Evolutionary conservation across 2,888 invertebrate species (phyloP).

Genomic region (Nomada flava): DNA sequence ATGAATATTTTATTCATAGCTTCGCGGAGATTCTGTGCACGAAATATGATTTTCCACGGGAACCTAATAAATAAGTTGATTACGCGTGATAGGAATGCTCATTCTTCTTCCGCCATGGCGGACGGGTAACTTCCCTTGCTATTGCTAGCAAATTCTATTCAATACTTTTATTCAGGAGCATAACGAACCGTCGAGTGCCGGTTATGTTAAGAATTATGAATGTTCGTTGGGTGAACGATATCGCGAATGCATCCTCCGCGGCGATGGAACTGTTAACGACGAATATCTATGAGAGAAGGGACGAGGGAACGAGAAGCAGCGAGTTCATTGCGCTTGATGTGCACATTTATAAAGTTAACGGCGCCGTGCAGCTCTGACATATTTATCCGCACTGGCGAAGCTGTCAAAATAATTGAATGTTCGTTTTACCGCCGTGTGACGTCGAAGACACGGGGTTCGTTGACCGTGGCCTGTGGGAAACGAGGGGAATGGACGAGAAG

Average conservation of each 20-base stretch:
- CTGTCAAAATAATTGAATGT: constrained; percentile 32
- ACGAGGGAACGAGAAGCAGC: neutral
- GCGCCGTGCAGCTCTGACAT: neutral
- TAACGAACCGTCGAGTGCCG: neutral
- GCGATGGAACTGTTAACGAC: neutral
- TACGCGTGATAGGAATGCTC: neutral
- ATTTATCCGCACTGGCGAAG: constrained; percentile 2
- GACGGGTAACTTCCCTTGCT: neutral
- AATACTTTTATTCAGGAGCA: neutral
- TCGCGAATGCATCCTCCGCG: neutral
- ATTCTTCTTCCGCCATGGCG: neutral
- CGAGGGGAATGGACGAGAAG: too few relatives aligned
- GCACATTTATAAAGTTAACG: constrained; percentile 12
- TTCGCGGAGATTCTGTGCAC: too few relatives aligned
- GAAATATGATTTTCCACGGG: too few relatives aligned
- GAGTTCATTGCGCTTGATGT: neutral
- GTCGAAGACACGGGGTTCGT: neutral
- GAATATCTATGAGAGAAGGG: neutral
- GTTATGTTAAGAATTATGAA: constrained; percentile 20
- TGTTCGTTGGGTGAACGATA: constrained; percentile 1
- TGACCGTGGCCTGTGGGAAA: neutral
- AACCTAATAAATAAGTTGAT: too few relatives aligned
- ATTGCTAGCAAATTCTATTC: neutral
- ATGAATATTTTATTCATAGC: too few relatives aligned
- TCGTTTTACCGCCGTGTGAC: neutral